Base-by-base conservation (phyloP, 2,113 vertebrate genomes). In the Athene noctua region DNA sequence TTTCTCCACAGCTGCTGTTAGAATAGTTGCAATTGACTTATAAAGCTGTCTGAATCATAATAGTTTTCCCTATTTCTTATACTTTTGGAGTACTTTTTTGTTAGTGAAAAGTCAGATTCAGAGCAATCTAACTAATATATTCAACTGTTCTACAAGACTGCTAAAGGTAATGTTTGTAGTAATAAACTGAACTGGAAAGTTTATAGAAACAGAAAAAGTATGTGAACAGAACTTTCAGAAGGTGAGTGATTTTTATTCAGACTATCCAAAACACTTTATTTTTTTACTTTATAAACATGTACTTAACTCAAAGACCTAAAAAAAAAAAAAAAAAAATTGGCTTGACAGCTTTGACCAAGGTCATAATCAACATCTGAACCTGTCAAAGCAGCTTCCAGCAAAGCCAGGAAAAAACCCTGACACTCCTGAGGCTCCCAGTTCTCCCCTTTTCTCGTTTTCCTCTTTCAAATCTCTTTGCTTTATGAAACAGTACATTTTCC, bases 1-100 rank as follows among this genome's bases (percentile, higher is more conserved):
- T 78, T 89, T 95, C 90, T 90, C 78, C 47, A 79, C 77, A 78
- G 94, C 77, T 81, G 42, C 81, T 89, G 79, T 89, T 90, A 93
- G 86, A 96, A 82, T 40, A 92, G 65, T 90, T 91, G 74, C 68
- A 78, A 90, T 15, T 80, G 67, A 54, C 87, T 94, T 92, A 83
- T 70, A 89, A 96, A 96, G 51, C 80, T 75, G 74, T 86, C 83
- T 66, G 54, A 94, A 91, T 74, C 65, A 59, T 67, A 57, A 72
- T 65, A 42, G n/a, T 80, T 97, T 85, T 83, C 42, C 29, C 47
- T 92, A 34, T 86, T 94, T 86, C 91, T 85, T 52, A 54, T 11
- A 42, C 26, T 61, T 92, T 75, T 36, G 22, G 58, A 80, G 34
- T 36, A 78, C 15, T 36, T n/a, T 67, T 88, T 75, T 88, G 61